Evolutionary conservation across 2,888 invertebrate genomes (phyloP), one percentile per base, ranked within the genome.

Genomic region (Ferdinandea cuprea): DNA sequence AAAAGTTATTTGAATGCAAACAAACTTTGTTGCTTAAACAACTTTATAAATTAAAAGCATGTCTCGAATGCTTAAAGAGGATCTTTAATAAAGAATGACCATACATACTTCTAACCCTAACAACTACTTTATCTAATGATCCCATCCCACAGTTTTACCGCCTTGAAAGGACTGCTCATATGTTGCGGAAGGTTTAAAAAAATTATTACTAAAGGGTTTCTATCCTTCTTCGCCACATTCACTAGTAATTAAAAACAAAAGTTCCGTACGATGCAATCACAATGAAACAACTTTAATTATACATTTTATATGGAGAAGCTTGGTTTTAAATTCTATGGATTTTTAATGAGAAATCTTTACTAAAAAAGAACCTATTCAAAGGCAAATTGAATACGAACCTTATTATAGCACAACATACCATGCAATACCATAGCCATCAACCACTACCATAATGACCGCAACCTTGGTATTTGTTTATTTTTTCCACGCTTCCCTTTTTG

Each of bases 401-500:
- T n/a, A n/a, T n/a, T n/a, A n/a, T n/a, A n/a, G n/a, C n/a, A n/a
- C n/a, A n/a, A n/a, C n/a, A n/a, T n/a, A n/a, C n/a, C n/a, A n/a
- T 37, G 37, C 13, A 13, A 15, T 40, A 25, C n/a, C 25, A 52
- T 32, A 52, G 9, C 32, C 37, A 25, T 13, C 48, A n/a, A 17
- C 25, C 21, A 46, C 48, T 58, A 37, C 28, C n/a, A 19, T 44
- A 17, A 1, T 66, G 54, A 68, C 61, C 69, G 61, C 52, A 72
- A 72, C 59, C 72, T 52, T 61, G 59, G 50, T 63, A 52, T 72
- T 32, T 52, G 13, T 46, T 52, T 61, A 13, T 42, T 42, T 17
- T 42, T 17, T 44, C 6, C 28, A 25, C 25, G 46, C 48, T 40
- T 37, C 42, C 46, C 52, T 48, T 37, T 35, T 50, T 40, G 59